These are phyloP conservation scores for Mechanitis mazaeus DNA, from an alignment of 2,888 invertebrate species.

Conservation along the genomic window DNA sequence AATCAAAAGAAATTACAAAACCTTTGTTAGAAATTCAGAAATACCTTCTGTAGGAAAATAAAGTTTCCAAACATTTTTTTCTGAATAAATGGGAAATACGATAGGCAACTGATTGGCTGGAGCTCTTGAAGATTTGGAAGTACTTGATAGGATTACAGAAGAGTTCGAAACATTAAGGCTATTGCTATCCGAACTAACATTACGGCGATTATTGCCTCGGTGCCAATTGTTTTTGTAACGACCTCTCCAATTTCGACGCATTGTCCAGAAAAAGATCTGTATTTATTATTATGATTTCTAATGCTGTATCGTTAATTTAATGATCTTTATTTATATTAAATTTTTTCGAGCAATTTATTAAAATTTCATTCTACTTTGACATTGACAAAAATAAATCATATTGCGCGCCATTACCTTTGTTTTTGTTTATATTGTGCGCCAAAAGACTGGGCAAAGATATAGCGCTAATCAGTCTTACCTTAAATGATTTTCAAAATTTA, in stretches of 20 bases:
- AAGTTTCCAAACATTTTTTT: conserved; percentile 83
- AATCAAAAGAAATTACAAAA: background rate
- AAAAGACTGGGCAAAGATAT: too few species aligned
- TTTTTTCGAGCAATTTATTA: background rate
- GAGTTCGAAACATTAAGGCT: conserved; percentile 50
- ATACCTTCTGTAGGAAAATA: conserved; percentile 85
- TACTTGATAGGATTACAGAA: conserved; percentile 38
- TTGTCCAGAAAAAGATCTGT: conserved; percentile 31
- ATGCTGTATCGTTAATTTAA: background rate
- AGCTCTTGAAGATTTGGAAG: conserved; percentile 53
- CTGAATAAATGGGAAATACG: conserved; percentile 44
- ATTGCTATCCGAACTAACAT: conserved; percentile 34
- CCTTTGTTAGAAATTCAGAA: conserved; percentile 11
- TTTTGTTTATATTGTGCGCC: too few species aligned
- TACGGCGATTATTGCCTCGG: conserved; percentile 41
- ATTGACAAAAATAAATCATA: too few species aligned
- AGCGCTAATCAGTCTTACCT: too few species aligned
- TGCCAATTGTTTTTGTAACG: conserved; percentile 57
- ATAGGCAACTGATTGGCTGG: conserved; percentile 62
- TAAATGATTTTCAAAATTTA: too few species aligned
- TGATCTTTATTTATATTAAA: background rate
- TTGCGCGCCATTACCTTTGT: too few species aligned
- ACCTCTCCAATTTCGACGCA: conserved; percentile 66
- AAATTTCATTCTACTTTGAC: background rate
- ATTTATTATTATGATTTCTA: conserved; percentile 10